These are phyloP conservation scores for Cephalotes varians DNA, from an alignment of 2,888 invertebrate species.

Conservation along the genomic window DNA sequence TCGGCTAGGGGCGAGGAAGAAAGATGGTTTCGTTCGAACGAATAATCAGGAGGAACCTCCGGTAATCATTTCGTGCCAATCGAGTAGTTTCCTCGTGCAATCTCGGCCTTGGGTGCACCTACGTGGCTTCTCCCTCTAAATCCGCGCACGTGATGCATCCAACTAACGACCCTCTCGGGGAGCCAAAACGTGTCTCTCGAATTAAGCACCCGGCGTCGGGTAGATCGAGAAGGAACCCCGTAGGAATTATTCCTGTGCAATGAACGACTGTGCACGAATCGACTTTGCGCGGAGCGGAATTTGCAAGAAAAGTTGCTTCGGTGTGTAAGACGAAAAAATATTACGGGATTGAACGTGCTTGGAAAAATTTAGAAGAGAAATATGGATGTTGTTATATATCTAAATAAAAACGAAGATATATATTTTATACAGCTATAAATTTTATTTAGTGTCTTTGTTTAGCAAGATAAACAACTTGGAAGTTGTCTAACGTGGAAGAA, in stretches of 20 bases:
- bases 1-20: constrained; percentile 50
- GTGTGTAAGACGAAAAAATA: constrained; percentile 28
- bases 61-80: constrained; percentile 68
- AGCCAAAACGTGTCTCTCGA: constrained; percentile 73
- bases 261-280: constrained; percentile 72
- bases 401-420: constrained; percentile 18
- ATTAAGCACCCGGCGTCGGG: constrained; percentile 67
- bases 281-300: constrained; percentile 11
- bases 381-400: constrained; percentile 39
- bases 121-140: constrained; percentile 67
- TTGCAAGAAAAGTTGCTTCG: constrained; percentile 1
- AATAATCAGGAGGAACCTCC: constrained; percentile 65
- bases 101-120: constrained; percentile 43
- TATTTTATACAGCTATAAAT: constrained; percentile 32
- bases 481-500: background rate
- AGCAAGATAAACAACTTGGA: constrained; percentile 23
- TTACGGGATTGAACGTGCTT: constrained; percentile 22
- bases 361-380: constrained; percentile 5
- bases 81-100: constrained; percentile 56
- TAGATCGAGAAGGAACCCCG: constrained; percentile 60
- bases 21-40: constrained; percentile 63
- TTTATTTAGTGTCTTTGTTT: constrained; percentile 34
- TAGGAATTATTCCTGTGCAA: constrained; percentile 65
- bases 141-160: constrained; percentile 74
- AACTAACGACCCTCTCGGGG: constrained; percentile 73